A percentile compares a stretch with the other conserved stretches of the same genome.
phyloP scores from a whole-genome alignment of 2,113 vertebrate genomes.

The Himantopus leucocephalus region DNA sequence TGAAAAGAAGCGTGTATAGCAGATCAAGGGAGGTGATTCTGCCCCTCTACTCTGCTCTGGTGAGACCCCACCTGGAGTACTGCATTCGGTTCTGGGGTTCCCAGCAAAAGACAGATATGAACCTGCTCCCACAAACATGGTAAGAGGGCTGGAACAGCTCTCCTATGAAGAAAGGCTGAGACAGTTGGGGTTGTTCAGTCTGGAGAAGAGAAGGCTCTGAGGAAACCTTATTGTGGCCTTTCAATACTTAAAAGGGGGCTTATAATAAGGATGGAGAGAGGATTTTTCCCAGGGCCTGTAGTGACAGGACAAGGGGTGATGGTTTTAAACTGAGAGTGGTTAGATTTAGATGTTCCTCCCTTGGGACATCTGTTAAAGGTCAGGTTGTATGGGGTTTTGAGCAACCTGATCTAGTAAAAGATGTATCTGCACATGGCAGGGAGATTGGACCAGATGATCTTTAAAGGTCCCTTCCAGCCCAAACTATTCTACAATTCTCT shows the following conservation, averaged over 20 bases:
- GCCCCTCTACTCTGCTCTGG: not conserved
- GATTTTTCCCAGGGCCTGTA: not conserved
- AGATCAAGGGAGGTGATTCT: not conserved
- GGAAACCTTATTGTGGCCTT: accelerated
- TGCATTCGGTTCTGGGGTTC: not conserved
- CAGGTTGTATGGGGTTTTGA: not conserved
- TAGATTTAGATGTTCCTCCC: not conserved
- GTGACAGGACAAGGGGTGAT: not conserved
- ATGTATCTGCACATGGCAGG: not conserved
- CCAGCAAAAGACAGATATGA: not conserved
- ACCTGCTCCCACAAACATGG: not conserved
- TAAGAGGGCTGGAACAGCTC: not conserved
- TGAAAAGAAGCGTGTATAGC: not conserved
- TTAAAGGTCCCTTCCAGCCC: not conserved
- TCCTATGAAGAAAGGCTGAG: not conserved
- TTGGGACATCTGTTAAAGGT: not conserved
- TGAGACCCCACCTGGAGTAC: not conserved
- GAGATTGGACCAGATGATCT: not conserved
- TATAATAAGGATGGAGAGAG: not conserved
- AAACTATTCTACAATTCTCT: not conserved
- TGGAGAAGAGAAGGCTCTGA: not conserved
- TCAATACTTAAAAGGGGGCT: not conserved
- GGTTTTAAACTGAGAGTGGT: not conserved
- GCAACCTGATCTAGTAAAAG: not conserved
- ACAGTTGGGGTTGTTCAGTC: accelerated